A percentile compares a stretch with the other conserved stretches of the same genome.
Evolutionary conservation across 2,888 invertebrate genomes (phyloP).

Genomic region (Alentia gelatinosa): DNA sequence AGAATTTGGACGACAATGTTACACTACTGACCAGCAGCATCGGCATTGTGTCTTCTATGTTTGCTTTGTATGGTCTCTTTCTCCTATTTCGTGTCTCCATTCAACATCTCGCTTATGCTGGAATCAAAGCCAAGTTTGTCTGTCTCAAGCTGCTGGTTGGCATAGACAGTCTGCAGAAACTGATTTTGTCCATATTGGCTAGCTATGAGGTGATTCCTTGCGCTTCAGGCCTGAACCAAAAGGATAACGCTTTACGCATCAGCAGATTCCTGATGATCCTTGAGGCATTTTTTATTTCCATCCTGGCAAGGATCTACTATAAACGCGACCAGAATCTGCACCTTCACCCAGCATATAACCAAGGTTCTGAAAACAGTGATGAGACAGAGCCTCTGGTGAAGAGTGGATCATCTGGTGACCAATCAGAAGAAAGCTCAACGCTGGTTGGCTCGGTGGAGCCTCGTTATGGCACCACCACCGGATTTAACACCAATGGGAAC

Average conservation of each 20-base stretch:
- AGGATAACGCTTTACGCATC: slow-evolving; percentile 15
- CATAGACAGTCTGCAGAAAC: slow-evolving; percentile 6
- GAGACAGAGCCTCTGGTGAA: neutral
- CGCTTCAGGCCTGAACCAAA: neutral
- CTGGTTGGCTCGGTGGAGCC: neutral
- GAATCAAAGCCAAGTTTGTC: slow-evolving; percentile 39
- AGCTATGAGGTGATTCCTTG: neutral
- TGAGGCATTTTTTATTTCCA: slow-evolving; percentile 6
- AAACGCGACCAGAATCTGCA: slow-evolving; percentile 38
- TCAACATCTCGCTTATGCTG: neutral
- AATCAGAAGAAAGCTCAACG: neutral
- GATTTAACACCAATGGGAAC: neutral
- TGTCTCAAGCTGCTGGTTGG: slow-evolving; percentile 24
- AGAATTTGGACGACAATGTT: neutral
- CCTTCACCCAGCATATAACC: neutral
- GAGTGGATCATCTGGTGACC: neutral
- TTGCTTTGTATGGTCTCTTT: slow-evolving; percentile 6
- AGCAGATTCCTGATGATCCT: neutral
- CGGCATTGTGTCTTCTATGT: slow-evolving; percentile 57
- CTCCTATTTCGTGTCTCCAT: slow-evolving; percentile 16
- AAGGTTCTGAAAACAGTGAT: neutral
- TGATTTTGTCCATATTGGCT: neutral
- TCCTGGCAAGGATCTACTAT: slow-evolving; percentile 23
- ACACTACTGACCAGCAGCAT: slow-evolving; percentile 6
- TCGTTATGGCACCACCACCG: neutral